Evolutionary conservation across 2,888 invertebrate species (phyloP).

Genomic region (Gibbula magus): DNA sequence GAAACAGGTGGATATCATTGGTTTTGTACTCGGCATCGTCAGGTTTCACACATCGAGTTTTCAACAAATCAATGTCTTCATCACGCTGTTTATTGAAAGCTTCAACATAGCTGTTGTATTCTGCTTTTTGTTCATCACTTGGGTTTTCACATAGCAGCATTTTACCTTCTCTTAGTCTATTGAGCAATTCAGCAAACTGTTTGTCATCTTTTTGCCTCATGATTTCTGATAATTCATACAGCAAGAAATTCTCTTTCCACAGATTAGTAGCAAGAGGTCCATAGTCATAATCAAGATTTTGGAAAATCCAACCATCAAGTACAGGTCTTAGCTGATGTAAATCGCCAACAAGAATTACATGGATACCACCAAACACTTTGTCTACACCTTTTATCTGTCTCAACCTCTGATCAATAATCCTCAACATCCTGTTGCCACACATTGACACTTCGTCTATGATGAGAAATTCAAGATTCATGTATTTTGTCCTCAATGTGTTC

Average conservation of each 20-base stretch:
- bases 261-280: conserved; percentile 40
- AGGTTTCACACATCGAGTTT: conserved; percentile 15
- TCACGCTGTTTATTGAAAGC: conserved; percentile 26
- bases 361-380: conserved; percentile 40
- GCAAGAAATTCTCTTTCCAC: conserved; percentile 41
- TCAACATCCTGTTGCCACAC: conserved; percentile 40
- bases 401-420: conserved; percentile 35
- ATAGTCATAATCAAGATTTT: conserved; percentile 28
- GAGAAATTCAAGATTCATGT: conserved; percentile 31
- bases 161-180: conserved; percentile 44
- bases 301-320: conserved; percentile 36
- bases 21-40: conserved; percentile 28
- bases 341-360: conserved; percentile 43
- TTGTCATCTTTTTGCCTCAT: conserved; percentile 46
- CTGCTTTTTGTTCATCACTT: no score
- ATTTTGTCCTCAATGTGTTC: conserved; percentile 14
- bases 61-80: conserved; percentile 38
- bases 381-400: conserved; percentile 32
- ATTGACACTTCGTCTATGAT: conserved; percentile 50
- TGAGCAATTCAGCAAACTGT: conserved; percentile 47
- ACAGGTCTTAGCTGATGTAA: conserved; percentile 45
- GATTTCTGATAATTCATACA: conserved; percentile 44
- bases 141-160: neutral
- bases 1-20: conserved; percentile 37
- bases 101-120: no score